Base-by-base conservation (phyloP, 2,113 vertebrate species). In the Cromileptes altivelis region DNA sequence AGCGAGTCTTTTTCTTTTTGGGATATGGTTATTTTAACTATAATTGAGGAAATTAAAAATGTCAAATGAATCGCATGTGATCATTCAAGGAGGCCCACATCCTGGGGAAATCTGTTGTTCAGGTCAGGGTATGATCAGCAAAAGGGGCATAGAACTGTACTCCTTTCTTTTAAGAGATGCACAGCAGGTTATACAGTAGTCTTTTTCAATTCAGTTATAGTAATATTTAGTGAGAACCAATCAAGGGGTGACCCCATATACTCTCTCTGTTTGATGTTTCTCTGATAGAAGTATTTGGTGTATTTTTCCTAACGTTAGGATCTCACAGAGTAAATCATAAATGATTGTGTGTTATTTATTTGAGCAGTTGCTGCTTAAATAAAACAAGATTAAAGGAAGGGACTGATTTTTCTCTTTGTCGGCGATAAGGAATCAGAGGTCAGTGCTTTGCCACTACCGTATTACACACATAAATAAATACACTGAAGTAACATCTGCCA, bases 401-500 rank as follows among this genome's bases (percentile, higher is more conserved):
- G 14, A 40, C 2, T 4, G 21, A 50, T 33, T 52, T 27, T 25
- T 69, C 17, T 71, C 15, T 53, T 13, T n/a, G 42, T 25, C 12
- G 5, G 33, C 62, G 57, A 21, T 42, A 6, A 63, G 63, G 64
- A 14, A 30, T 30, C 49, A 33, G 27, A 78, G 47, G 78, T 75
- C 78, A 71, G 45, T 50, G 50, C 13, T 57, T 68, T 55, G 33
- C 18, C 14, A 14, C 42, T 40, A 4, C 40, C 21, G 30, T 40
- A 49, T 18, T 8, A 47, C 42, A 56, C 40, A 80, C 18, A 65
- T 19, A 67, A 25, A 78, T 42, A 72, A 30, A 85, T 6, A 50
- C 4, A n/a, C 21, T 25, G 40, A 63, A n/a, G 14, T 78, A 77
- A 63, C 45, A 87, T 75, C 81, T 75, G 56, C 53, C 53, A 79